Base-by-base conservation (phyloP, 2,113 vertebrate species). In the Perca schrenkii region DNA sequence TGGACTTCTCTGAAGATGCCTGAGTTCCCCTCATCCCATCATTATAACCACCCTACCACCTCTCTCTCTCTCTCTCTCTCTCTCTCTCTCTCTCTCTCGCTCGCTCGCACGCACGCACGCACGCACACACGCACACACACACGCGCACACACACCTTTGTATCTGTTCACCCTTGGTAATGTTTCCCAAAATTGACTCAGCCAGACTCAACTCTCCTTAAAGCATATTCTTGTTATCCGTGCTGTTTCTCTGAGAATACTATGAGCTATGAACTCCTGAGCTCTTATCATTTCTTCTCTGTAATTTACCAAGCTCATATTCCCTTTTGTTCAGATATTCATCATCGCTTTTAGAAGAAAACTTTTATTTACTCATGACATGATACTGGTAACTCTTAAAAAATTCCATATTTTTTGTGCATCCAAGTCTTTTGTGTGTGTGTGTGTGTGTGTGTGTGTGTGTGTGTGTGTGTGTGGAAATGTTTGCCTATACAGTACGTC, bases 321-420 rank as follows among this genome's bases (percentile, higher is more conserved):
- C 57, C 66, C 66, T 61, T 60, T 74, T 76, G 28, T 89, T 88
- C 72, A 31, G 16, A 83, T 64, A 54, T 53, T 68, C 71, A 47
- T 84, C 50, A 14, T 83, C 80, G 60, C 65, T 40, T 77, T 52
- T 54, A 13, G 16, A 79, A 74, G 52, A 64, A 84, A 84, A 71
- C 60, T 25, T 78, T 54, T 71, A 81, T 85, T 83, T 73, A 63
- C 69, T 50, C 16, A 54, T 50, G n/a, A 67, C 71, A 70, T 52
- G 79, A 70, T 70, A 47, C 53, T 0, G 19, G 2, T 66, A 34
- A 73, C 58, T 58, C 72, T 77, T 34, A 21, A 78, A 79, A 78
- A 34, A 60, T 65, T 17, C 8, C 43, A 47, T n/a, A 49, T 50
- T 8, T 47, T 76, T 49, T 81, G 31, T 69, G 21, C 7, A 43